Evolutionary conservation across 2,797 vertebrate genomes (phyloP).

Genomic region (Mus minutoides): DNA sequence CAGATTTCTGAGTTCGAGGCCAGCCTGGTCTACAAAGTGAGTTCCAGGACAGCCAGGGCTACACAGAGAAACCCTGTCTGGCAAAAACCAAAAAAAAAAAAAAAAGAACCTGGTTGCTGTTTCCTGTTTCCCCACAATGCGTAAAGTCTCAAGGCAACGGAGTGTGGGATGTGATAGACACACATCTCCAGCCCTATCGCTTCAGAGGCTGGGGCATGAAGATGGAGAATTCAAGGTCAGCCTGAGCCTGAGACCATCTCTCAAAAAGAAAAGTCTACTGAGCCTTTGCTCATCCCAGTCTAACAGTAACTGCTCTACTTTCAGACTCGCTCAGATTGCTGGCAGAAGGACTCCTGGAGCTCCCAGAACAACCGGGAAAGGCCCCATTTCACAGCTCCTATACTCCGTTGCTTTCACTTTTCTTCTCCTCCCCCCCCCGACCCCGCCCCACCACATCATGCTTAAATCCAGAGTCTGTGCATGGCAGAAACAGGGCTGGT

Average conservation of each 20-base stretch:
- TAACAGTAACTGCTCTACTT: not conserved
- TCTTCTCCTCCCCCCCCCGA: accelerated
- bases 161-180: not conserved
- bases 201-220: not conserved
- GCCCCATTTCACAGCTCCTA: not conserved
- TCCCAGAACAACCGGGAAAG: not conserved
- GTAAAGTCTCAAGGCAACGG: not conserved
- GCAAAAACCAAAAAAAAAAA: too few relatives aligned
- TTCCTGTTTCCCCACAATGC: not conserved
- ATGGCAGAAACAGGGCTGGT: not conserved
- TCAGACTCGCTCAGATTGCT: not conserved
- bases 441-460: too few relatives aligned
- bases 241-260: not conserved
- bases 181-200: not conserved
- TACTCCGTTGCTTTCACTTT: not conserved
- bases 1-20: too few relatives aligned
- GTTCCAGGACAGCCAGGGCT: too few relatives aligned
- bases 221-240: not conserved
- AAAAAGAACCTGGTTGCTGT: too few relatives aligned
- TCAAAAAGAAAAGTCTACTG: too few relatives aligned
- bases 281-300: not conserved
- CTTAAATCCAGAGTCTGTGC: not conserved
- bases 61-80: too few relatives aligned
- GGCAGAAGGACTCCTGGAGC: not conserved
- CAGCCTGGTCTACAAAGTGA: too few relatives aligned